Evolutionary conservation across 2,797 vertebrate species (phyloP).

Genomic region (Brachyalestes nurse): DNA sequence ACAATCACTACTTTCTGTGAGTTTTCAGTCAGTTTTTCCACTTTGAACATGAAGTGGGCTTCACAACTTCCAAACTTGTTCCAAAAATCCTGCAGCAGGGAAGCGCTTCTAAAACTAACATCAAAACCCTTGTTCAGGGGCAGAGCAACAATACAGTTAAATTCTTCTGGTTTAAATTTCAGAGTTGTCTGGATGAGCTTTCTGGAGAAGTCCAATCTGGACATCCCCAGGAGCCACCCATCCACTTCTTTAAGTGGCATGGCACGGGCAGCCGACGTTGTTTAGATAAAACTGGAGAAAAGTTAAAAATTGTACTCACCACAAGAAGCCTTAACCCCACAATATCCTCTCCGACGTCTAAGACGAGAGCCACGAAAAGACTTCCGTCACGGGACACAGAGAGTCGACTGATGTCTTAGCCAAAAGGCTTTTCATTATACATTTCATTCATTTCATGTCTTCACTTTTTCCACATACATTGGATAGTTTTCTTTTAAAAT

Average conservation of each 20-base stretch:
- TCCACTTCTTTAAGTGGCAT: neutral
- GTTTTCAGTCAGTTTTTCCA: slow-evolving; percentile 35
- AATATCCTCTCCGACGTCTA: too few species aligned
- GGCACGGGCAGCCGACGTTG: too few species aligned
- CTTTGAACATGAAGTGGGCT: slow-evolving; percentile 7
- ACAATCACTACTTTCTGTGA: neutral
- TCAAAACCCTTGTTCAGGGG: slow-evolving; percentile 2
- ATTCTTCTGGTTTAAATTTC: neutral
- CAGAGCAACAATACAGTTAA: neutral
- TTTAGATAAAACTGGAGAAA: too few species aligned
- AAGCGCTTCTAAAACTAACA: neutral
- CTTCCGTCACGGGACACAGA: too few species aligned
- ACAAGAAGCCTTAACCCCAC: too few species aligned
- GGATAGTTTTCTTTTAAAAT: too few species aligned
- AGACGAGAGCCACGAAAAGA: too few species aligned
- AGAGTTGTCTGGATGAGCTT: neutral
- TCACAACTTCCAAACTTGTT: neutral
- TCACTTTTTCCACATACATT: too few species aligned
- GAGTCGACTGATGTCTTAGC: too few species aligned
- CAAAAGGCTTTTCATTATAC: too few species aligned
- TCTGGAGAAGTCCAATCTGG: neutral
- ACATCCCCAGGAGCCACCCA: neutral
- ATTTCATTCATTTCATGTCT: too few species aligned
- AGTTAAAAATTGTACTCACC: too few species aligned
- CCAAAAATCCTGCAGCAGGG: neutral